These are phyloP conservation scores for Sialia sialis DNA, from an alignment of 2,113 vertebrate species.

Conservation along the genomic window DNA sequence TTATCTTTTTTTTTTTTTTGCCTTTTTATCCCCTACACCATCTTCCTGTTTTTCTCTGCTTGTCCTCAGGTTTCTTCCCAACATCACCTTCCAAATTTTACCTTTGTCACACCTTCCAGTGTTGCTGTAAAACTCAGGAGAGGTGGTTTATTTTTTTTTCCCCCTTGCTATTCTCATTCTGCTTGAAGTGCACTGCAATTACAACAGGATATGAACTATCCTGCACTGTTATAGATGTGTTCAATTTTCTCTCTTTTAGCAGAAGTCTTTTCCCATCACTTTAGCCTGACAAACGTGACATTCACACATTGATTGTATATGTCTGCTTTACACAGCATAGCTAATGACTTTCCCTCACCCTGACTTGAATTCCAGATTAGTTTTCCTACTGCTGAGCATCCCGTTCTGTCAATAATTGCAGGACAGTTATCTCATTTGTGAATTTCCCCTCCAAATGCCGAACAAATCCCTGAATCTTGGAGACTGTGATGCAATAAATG, in stretches of 20 bases:
- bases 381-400: slow-evolving; percentile 18
- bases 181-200: slow-evolving; percentile 26
- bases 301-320: slow-evolving; percentile 59
- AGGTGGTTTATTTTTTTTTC: accelerated
- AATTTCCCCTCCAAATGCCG: background rate
- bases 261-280: slow-evolving; percentile 61
- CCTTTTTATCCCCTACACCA: too few relatives aligned
- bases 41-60: background rate
- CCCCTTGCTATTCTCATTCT: background rate
- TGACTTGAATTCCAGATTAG: slow-evolving; percentile 57
- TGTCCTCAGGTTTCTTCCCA: background rate
- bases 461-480: background rate
- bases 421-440: slow-evolving; percentile 39
- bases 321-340: slow-evolving; percentile 54
- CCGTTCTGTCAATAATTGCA: slow-evolving; percentile 25
- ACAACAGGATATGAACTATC: slow-evolving; percentile 58
- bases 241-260: slow-evolving; percentile 57
- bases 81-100: slow-evolving; percentile 2
- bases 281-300: slow-evolving; percentile 59
- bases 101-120: background rate
- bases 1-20: background rate
- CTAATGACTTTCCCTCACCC: slow-evolving; percentile 48
- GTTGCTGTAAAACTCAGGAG: slow-evolving; percentile 3
- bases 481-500: background rate
- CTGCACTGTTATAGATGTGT: slow-evolving; percentile 51